A percentile compares a stretch with the other conserved stretches of the same genome.
Evolutionary conservation across 2,113 vertebrate species (phyloP).

Genomic region (Poecilia latipinna): DNA sequence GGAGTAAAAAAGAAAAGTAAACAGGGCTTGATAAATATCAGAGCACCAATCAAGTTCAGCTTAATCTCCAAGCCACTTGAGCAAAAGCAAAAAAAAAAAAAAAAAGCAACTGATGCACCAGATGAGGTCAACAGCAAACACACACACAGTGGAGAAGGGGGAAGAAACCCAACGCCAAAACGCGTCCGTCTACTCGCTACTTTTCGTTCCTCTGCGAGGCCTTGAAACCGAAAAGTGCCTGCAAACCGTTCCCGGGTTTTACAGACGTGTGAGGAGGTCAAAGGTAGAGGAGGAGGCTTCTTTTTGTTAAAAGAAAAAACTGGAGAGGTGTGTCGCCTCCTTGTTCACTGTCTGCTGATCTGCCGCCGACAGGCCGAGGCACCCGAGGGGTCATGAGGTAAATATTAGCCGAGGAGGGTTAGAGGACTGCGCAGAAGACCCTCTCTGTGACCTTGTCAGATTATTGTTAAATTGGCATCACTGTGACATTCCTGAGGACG

Average conservation of each 20-base stretch:
- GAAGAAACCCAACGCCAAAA: conserved; percentile 42
- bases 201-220: conserved; percentile 31
- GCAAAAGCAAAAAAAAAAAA: conserved; percentile 15
- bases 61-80: conserved; percentile 55
- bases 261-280: conserved; percentile 41
- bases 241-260: conserved; percentile 43
- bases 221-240: conserved; percentile 38
- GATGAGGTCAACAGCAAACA: conserved; percentile 39
- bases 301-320: not conserved
- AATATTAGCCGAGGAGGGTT: conserved; percentile 73
- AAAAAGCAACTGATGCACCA: conserved; percentile 44
- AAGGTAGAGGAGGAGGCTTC: conserved; percentile 39
- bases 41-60: conserved; percentile 50
- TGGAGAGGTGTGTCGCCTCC: conserved; percentile 46
- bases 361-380: conserved; percentile 55
- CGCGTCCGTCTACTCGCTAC: conserved; percentile 18
- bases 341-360: conserved; percentile 63
- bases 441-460: conserved; percentile 67
- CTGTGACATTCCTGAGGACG: conserved; percentile 57
- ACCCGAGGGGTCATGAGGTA: conserved; percentile 69
- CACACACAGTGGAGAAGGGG: conserved; percentile 27
- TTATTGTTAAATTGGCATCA: conserved; percentile 70
- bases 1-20: conserved; percentile 14
- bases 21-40: conserved; percentile 48
- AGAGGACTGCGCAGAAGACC: conserved; percentile 55